Base-by-base conservation (phyloP, 2,888 invertebrate genomes). In the Tipula lateralis region DNA sequence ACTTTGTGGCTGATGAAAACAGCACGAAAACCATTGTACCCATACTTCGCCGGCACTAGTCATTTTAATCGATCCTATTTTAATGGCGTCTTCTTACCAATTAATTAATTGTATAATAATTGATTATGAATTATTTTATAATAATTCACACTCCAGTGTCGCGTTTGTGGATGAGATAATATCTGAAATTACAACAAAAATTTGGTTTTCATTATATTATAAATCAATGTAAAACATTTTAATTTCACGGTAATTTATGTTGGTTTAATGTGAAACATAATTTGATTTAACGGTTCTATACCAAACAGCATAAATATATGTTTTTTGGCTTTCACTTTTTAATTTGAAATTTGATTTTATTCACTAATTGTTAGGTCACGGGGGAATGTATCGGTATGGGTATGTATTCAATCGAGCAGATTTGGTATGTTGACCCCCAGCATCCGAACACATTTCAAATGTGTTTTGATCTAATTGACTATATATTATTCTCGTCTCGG, bases 21-120 rank as follows among this genome's bases (percentile, higher is more conserved):
- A 97, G 91, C 97, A 97, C 86, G 96, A 95, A 91, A 97, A 97
- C 94, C 96, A 96, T 89, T 97, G 96, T 87, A 96, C 93, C 96
- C 96, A 96, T 88, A 96, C 93, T 90, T 96, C 96, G 86, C 95
- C 94, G 87, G 94, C 93, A 87, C 92, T 93, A 85, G 86, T 85
- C 84, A 84, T 84, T 84, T 84, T 84, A 16, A 82, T 66, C 24
- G 66, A 66, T 66, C 66, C 66, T 66, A 66, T 66, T 66, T 66
- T 66, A 16, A 44, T 5, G 16, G 66, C n/a, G n/a, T n/a, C n/a
- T 1, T 66, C 9, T 66, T 24, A 44, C 44, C 13, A 44, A 44
- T 44, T 44, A 44, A 4, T 24, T 24, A 24, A 12, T 39, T 24
- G 24, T 50, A 50, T 7, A n/a, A 16, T 3, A 66, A 66, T 66